Percentiles rank a stretch among this genome's conserved stretches.
Evolutionary conservation across 2,888 invertebrate species (phyloP).

Genomic region (Sinohyriopsis cumingii): DNA sequence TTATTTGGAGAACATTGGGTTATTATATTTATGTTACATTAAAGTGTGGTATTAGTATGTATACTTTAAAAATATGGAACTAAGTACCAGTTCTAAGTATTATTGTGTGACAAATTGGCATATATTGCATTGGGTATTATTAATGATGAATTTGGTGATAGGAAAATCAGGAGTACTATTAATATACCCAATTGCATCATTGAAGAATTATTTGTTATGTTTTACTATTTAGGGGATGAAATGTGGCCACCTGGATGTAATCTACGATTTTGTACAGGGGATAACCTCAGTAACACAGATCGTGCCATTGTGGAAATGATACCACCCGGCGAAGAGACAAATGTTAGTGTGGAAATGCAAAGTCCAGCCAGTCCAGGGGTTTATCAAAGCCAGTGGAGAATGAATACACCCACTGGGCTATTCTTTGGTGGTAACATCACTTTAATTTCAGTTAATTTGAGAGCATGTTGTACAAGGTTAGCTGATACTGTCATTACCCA

Average conservation of each 20-base stretch:
- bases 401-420: slow-evolving; percentile 88
- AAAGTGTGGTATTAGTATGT: too few species aligned
- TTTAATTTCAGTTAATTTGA: neutral
- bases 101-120: too few species aligned
- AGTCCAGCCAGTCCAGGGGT: slow-evolving; percentile 84
- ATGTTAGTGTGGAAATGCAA: slow-evolving; percentile 84
- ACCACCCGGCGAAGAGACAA: slow-evolving; percentile 83
- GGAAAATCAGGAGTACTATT: too few species aligned
- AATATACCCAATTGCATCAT: too few species aligned
- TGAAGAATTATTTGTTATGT: too few species aligned
- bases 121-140: too few species aligned
- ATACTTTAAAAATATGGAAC: too few species aligned
- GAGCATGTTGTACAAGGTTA: neutral
- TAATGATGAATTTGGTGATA: too few species aligned
- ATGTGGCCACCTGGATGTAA: slow-evolving; percentile 87
- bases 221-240: slow-evolving; percentile 76
- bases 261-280: slow-evolving; percentile 83
- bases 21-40: too few species aligned
- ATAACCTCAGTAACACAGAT: slow-evolving; percentile 76
- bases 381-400: slow-evolving; percentile 90
- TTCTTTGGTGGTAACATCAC: slow-evolving; percentile 88
- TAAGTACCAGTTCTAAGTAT: too few species aligned
- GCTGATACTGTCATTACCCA: too few species aligned
- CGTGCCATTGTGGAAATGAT: slow-evolving; percentile 81
- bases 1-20: too few species aligned